Conservation (phyloP, 1,140 invertebrate species). For the Camponotus vicinus region DNA sequence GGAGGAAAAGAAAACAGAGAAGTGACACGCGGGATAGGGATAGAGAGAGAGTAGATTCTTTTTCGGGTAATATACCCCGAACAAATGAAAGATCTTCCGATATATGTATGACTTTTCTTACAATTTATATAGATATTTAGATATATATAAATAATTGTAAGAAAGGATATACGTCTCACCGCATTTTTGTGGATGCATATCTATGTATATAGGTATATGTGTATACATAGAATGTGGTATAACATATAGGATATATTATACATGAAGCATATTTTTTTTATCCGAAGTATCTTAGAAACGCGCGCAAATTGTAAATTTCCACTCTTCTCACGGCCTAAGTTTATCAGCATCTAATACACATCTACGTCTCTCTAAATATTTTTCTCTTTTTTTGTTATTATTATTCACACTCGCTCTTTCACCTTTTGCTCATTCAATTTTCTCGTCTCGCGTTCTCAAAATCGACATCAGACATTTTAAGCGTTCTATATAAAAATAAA, state of each 20-base stretch:
- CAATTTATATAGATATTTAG: constrained; percentile 80
- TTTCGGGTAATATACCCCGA: background rate
- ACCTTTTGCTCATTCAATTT: constrained; percentile 39
- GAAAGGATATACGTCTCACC: constrained; percentile 22
- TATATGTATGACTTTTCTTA: constrained; percentile 74
- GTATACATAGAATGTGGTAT: constrained; percentile 59
- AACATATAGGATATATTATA: constrained; percentile 84
- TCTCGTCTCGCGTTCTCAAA: constrained; percentile 66
- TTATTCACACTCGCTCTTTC: constrained; percentile 28
- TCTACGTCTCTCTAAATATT: constrained; percentile 64
- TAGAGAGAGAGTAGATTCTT: constrained; percentile 36
- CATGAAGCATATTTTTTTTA: constrained; percentile 79
- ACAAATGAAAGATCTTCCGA: constrained; percentile 13
- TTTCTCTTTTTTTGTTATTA: constrained; percentile 44
- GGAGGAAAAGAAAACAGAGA: background rate
- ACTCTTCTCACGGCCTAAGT: constrained; percentile 78
- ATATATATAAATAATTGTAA: constrained; percentile 57
- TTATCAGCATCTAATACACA: constrained; percentile 67
- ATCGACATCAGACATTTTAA: constrained; percentile 74
- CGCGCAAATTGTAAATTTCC: constrained; percentile 78
- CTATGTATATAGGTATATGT: constrained; percentile 72
- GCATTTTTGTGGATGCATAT: background rate
- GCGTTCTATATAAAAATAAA: constrained; percentile 85
- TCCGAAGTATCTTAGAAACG: constrained; percentile 81
- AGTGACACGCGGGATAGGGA: background rate